A percentile compares a stretch with the other conserved stretches of the same genome.
These are phyloP conservation scores for Rallus limicola DNA, from an alignment of 2,113 vertebrate genomes.

Conservation along the genomic window DNA sequence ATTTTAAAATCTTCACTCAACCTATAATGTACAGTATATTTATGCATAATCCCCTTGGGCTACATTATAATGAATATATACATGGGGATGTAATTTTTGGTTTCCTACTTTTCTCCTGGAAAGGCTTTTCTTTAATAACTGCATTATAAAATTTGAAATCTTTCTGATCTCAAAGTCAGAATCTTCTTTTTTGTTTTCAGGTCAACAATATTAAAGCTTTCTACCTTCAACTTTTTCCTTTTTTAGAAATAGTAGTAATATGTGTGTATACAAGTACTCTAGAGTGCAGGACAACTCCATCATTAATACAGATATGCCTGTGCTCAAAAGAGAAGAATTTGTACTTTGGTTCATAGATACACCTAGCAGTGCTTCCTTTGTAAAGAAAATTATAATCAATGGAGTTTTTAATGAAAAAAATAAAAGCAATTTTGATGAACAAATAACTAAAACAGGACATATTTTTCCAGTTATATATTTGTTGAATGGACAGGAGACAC, in stretches of 20 bases:
- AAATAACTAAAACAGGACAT: neutral
- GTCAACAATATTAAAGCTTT: neutral
- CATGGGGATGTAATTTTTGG: neutral
- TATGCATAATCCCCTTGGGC: neutral
- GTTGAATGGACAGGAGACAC: neutral
- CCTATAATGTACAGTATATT: neutral
- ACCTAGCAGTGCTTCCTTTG: neutral
- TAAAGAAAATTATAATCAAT: neutral
- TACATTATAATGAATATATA: neutral
- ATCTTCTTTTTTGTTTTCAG: neutral
- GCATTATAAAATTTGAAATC: neutral
- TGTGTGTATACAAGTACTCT: neutral
- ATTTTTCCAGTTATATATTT: neutral
- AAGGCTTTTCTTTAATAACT: neutral
- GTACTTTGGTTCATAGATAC: neutral
- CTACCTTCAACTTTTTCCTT: neutral
- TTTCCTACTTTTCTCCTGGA: neutral
- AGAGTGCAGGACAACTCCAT: neutral
- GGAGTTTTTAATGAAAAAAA: neutral
- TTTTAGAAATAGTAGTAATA: neutral
- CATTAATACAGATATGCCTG: neutral
- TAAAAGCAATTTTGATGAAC: neutral
- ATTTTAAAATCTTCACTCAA: neutral
- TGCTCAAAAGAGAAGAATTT: neutral
- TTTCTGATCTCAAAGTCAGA: neutral